Percentiles rank a stretch among this genome's conserved stretches.
Evolutionary conservation across 1,140 invertebrate genomes (phyloP).

Genomic region (Chrysopa pallens): DNA sequence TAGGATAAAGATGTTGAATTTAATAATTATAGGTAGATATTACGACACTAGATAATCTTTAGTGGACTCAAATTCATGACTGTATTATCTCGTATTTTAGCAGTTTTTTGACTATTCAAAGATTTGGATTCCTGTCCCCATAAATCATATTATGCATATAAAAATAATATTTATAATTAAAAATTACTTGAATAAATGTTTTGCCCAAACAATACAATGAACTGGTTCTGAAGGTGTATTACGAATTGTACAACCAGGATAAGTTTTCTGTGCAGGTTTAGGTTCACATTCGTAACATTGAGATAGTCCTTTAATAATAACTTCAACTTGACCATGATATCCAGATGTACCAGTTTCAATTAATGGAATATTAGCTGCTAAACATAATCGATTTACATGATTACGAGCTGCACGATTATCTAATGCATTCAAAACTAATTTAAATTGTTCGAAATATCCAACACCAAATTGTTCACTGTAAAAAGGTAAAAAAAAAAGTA

Average conservation of each 20-base stretch:
- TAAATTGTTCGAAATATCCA: conserved; percentile 83
- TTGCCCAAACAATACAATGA: conserved; percentile 99
- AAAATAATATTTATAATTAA: not conserved
- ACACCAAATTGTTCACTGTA: conserved; percentile 76
- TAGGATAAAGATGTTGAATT: no score
- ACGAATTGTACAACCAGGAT: conserved; percentile 94
- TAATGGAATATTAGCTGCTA: conserved; percentile 82
- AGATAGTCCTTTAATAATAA: conserved; percentile 74
- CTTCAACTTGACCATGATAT: conserved; percentile 83
- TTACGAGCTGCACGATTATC: conserved; percentile 93
- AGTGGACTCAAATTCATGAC: no score
- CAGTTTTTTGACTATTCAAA: not conserved
- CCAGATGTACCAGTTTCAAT: conserved; percentile 96
- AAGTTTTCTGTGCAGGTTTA: conserved; percentile 80
- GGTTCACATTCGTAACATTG: conserved; percentile 96
- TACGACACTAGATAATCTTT: no score
- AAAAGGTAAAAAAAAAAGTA: no score
- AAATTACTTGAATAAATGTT: conserved; percentile 92
- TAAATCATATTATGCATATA: not conserved
- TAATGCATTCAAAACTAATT: conserved; percentile 89
- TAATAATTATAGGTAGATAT: no score
- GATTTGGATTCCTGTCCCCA: no score
- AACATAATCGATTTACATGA: conserved; percentile 98
- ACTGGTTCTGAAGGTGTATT: conserved; percentile 99
- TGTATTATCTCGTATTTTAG: not conserved